Base-by-base conservation (phyloP, 2,113 vertebrate genomes). In the Engraulis encrasicolus region DNA sequence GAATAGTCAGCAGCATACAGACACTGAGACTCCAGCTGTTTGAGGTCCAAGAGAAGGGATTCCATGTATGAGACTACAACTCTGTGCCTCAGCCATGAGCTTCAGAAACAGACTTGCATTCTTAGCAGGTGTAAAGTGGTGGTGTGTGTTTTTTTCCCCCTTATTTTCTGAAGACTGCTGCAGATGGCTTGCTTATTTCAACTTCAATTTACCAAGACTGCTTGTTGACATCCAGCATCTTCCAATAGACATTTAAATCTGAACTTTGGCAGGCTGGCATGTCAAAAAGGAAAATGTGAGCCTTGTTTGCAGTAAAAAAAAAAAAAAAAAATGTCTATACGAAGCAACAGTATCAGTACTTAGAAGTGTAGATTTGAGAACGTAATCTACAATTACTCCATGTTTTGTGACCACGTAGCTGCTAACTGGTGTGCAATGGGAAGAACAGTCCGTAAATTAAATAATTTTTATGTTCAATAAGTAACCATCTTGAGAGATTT, bases 1-100 rank as follows among this genome's bases (percentile, higher is more conserved):
- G 97, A 91, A 98, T 99, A 96, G 94, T 97, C 94, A 99, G 97
- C 97, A 98, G 97, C 91, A 95, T 98, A 95, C 97, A 99, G 95
- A 98, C 96, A 90, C 95, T 99, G 91, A 95, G 96, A 89, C 95
- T 97, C 88, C 98, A 98, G 87, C 94, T 98, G 89, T 95, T 97
- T 93, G 97, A 99, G 93, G 95, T 98, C 96, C 97, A 98, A 90
- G 97, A 98, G 93, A 98, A 98, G 92, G 97, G 98, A 92, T 99
- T 97, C 95, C 97, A 98, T 91, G 97, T 98, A 96, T 98, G 96
- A 99, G 95, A 95, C 90, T 93, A 91, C 86, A 94, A 94, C 95
- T 95, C 95, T 95, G 95, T 97, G 96, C 96, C 96, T 96, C 96
- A 95, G 94, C 94, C 93, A 85, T 92, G 95, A 94, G 92, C 91